Evolutionary conservation across 2,888 invertebrate genomes (phyloP).

Genomic region (Nasonia oneida): DNA sequence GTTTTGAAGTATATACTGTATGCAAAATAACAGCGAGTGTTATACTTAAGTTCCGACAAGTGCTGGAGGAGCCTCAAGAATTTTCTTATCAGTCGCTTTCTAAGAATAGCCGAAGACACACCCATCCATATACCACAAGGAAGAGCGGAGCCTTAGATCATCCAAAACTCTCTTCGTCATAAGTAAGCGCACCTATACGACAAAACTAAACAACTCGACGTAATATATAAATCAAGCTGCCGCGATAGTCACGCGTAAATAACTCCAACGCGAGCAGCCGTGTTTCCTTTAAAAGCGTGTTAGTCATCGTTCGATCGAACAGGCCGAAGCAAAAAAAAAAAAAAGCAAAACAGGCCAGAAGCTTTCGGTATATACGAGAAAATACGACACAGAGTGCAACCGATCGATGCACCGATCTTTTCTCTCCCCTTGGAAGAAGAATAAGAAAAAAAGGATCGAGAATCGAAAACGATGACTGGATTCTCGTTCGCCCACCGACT

Average conservation of each 20-base stretch:
- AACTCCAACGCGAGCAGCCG: neutral
- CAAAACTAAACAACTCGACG: constrained; percentile 8
- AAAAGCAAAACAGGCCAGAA: constrained; percentile 14
- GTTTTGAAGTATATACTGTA: too few relatives aligned
- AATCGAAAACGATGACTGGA: constrained; percentile 8
- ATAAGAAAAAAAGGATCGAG: neutral
- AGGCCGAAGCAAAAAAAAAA: neutral
- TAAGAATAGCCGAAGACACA: constrained; percentile 3
- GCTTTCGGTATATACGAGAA: constrained; percentile 1
- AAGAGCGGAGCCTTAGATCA: neutral
- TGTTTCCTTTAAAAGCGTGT: constrained; percentile 56
- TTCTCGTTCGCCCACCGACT: constrained; percentile 60
- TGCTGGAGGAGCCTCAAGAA: neutral
- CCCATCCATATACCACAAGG: neutral
- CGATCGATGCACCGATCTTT: neutral
- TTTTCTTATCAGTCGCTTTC: neutral
- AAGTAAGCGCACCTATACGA: neutral
- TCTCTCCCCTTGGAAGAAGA: neutral
- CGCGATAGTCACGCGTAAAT: neutral
- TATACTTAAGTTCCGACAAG: neutral
- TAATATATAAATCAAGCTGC: constrained; percentile 7
- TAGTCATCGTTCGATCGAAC: constrained; percentile 31
- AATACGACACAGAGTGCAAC: neutral
- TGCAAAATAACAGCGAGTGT: neutral
- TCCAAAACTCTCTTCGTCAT: neutral